phyloP scores from a whole-genome alignment of 2,797 vertebrate genomes.

The Myripristis jacobus region DNA sequence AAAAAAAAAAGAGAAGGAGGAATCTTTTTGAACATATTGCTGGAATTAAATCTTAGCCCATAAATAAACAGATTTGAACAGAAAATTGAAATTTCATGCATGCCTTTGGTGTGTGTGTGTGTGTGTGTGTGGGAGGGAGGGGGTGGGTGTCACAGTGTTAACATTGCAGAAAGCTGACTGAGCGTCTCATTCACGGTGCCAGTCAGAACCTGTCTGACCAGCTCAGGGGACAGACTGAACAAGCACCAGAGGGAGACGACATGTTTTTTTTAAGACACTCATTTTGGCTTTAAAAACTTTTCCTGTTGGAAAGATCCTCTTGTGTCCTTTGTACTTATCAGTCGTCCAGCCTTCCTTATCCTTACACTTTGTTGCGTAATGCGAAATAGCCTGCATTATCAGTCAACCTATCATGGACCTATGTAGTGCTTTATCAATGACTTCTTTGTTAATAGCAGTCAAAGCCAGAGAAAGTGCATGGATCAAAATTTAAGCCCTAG shows the following conservation, averaged over 20 bases:
- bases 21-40: neutral
- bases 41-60: neutral
- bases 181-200: conserved; percentile 30
- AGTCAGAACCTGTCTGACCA: conserved; percentile 71
- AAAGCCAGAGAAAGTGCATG: conserved; percentile 16
- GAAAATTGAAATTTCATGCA: neutral
- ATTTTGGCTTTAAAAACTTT: conserved; percentile 31
- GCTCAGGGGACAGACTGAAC: conserved; percentile 38
- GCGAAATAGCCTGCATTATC: conserved; percentile 49
- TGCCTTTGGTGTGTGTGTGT: neutral
- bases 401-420: conserved; percentile 15
- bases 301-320: conserved; percentile 19
- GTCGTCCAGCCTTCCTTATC: conserved; percentile 37
- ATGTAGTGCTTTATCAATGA: conserved; percentile 32
- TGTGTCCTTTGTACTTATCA: conserved; percentile 37
- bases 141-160: conserved; percentile 2
- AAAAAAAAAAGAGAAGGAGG: conserved; percentile 18
- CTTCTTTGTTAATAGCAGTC: conserved; percentile 44
- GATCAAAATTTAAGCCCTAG: conserved; percentile 28
- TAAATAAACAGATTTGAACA: neutral
- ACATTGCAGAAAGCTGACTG: conserved; percentile 23
- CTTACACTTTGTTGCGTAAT: conserved; percentile 43
- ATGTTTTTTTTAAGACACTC: conserved; percentile 25
- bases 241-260: conserved; percentile 6
- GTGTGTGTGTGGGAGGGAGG: neutral